A percentile compares a stretch with the other conserved stretches of the same genome.
phyloP scores from a whole-genome alignment of 2,113 vertebrate genomes.

The Irena cyanogastra region DNA sequence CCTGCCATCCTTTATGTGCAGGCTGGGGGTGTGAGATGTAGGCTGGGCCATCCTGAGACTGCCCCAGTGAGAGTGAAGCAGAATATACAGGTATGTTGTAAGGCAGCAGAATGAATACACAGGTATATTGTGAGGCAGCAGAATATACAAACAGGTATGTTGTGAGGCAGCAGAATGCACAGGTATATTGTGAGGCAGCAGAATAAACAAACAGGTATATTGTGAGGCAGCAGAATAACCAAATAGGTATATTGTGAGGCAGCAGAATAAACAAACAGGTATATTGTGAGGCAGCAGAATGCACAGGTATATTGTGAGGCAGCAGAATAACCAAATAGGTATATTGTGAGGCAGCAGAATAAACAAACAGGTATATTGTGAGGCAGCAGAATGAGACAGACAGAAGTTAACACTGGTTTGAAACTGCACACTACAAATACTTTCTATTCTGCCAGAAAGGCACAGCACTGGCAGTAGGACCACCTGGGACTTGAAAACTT shows the following conservation, averaged over 20 bases:
- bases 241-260: not conserved
- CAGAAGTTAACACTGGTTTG: not conserved
- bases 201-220: not conserved
- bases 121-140: not conserved
- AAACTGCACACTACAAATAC: not conserved
- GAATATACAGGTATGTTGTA: not conserved
- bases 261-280: not conserved
- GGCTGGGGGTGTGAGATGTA: not conserved
- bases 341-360: not conserved
- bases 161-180: not conserved
- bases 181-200: not conserved
- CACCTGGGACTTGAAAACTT: not conserved
- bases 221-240: not conserved
- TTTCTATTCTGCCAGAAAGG: not conserved
- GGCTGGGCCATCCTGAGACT: not conserved
- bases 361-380: rapidly evolving
- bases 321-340: not conserved
- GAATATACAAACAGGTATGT: not conserved
- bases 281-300: not conserved
- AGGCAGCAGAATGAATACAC: not conserved
- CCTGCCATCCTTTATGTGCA: rapidly evolving
- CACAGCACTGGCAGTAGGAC: not conserved
- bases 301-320: not conserved
- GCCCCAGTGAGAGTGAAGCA: not conserved
- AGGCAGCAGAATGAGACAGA: not conserved